Evolutionary conservation across 2,797 vertebrate species (phyloP).

Genomic region (Sebastiscus albofasciatus): DNA sequence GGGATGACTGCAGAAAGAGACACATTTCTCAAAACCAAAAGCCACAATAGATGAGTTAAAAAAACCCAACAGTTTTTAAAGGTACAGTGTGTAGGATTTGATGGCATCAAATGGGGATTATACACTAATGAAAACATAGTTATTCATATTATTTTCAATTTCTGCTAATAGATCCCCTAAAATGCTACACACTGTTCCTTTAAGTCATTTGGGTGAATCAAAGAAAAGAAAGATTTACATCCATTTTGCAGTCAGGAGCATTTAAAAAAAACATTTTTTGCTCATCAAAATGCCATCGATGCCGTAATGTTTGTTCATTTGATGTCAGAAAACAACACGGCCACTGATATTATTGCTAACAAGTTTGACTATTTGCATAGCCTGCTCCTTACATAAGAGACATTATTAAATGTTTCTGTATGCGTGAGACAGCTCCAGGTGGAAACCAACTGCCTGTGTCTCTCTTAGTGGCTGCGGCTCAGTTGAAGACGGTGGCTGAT

Average conservation of each 20-base stretch:
- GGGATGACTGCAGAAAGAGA: not conserved
- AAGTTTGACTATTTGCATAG: constrained; percentile 29
- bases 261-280: not conserved
- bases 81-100: no score
- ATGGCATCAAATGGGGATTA: no score
- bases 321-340: not conserved
- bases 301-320: not conserved
- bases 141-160: no score
- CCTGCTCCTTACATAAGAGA: constrained; percentile 3
- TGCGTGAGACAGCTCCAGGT: constrained; percentile 27
- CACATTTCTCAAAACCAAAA: not conserved
- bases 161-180: no score
- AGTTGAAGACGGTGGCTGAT: constrained; percentile 31
- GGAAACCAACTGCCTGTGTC: constrained; percentile 13
- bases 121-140: no score
- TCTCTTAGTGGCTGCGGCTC: constrained; percentile 1
- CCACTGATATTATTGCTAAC: constrained; percentile 14
- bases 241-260: not conserved
- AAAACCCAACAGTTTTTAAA: not conserved
- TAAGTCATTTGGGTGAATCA: not conserved
- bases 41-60: not conserved
- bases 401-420: constrained; percentile 32
- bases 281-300: not conserved
- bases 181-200: not conserved
- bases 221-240: not conserved